phyloP scores from a whole-genome alignment of 1,140 invertebrate species.

The Callitettix versicolor region DNA sequence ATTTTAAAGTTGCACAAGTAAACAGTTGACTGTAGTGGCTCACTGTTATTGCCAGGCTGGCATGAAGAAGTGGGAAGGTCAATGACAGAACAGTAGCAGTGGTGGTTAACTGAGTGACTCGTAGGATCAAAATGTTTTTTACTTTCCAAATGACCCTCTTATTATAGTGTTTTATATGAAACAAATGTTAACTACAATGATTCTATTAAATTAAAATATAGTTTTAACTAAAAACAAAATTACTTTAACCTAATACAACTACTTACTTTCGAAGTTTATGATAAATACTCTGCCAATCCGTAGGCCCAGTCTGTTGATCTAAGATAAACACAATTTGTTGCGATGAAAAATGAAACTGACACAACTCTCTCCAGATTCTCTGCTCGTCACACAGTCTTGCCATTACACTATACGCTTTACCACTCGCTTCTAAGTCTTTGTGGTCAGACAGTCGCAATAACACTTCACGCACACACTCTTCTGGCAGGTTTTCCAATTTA shows the following conservation, averaged over 20 bases:
- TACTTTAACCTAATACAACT: conserved; percentile 6
- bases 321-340: conserved; percentile 68
- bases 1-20: no score
- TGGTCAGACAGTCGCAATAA: conserved; percentile 83
- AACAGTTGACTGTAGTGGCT: no score
- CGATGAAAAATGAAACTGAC: conserved; percentile 82
- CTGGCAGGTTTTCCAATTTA: conserved; percentile 80
- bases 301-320: conserved; percentile 29
- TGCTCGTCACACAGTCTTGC: conserved; percentile 75
- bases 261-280: conserved; percentile 59
- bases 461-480: conserved; percentile 87
- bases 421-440: conserved; percentile 69
- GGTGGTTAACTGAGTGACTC: no score
- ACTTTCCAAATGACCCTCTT: no score
- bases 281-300: conserved; percentile 62
- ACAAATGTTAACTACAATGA: no score
- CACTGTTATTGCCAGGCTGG: no score
- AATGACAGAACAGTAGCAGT: no score
- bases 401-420: conserved; percentile 58
- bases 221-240: no score
- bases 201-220: no score
- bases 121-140: no score
- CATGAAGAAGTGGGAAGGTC: no score
- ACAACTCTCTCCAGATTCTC: conserved; percentile 83
- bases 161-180: no score